Evolutionary conservation across 2,797 vertebrate species (phyloP).

Genomic region (Columba guinea): DNA sequence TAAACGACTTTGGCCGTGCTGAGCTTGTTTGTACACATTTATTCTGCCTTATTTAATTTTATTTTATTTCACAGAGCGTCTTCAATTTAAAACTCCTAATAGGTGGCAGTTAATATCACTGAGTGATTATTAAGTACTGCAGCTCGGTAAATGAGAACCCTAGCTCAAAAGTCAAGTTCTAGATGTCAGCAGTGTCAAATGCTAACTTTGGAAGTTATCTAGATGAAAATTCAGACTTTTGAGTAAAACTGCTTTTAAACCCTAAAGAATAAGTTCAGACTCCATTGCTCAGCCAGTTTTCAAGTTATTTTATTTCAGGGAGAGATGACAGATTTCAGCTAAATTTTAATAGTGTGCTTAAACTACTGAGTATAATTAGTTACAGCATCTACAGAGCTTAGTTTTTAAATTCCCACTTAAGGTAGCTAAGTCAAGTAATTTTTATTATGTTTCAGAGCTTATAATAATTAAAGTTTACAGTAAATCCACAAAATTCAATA

Average conservation of each 20-base stretch:
- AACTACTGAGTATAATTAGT: neutral
- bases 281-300: neutral
- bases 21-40: neutral
- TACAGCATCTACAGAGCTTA: neutral
- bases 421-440: neutral
- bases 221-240: neutral
- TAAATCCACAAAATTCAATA: slow-evolving; percentile 33
- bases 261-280: neutral
- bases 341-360: neutral
- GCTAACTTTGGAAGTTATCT: neutral
- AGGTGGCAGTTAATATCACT: neutral
- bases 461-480: slow-evolving; percentile 11
- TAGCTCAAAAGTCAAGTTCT: neutral
- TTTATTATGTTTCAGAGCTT: neutral
- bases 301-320: neutral
- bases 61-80: neutral
- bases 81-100: neutral
- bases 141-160: neutral
- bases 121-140: neutral
- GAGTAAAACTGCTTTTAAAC: neutral
- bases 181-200: neutral
- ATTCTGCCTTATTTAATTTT: neutral
- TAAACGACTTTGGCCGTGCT: neutral
- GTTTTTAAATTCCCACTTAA: neutral
- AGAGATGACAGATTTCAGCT: neutral